A percentile compares a stretch with the other conserved stretches of the same genome.
These are phyloP conservation scores for Yponomeuta sedellus DNA, from an alignment of 2,888 invertebrate species.

Conservation along the genomic window DNA sequence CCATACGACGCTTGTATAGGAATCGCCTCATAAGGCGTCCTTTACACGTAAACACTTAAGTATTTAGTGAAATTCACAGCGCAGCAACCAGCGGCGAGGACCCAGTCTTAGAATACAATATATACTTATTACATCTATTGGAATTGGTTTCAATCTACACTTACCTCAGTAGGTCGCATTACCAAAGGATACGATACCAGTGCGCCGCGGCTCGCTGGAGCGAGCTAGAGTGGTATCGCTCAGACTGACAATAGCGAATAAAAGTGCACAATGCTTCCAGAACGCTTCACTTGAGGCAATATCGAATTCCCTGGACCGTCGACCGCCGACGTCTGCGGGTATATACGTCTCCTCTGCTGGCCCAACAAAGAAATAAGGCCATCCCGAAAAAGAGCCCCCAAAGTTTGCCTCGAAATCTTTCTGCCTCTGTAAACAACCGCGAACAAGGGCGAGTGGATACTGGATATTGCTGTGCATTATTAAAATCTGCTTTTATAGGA, in stretches of 20 bases:
- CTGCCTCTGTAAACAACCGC: conserved; percentile 17
- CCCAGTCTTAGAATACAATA: too few species aligned
- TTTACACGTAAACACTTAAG: too few species aligned
- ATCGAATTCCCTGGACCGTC: conserved; percentile 46
- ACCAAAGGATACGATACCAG: conserved; percentile 39
- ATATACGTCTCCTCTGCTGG: not conserved
- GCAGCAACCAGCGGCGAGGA: too few species aligned
- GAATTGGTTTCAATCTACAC: not conserved
- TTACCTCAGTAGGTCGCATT: not conserved
- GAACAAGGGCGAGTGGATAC: conserved; percentile 7
- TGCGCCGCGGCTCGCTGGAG: conserved; percentile 19
- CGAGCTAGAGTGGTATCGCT: conserved; percentile 36
- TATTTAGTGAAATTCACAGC: too few species aligned
- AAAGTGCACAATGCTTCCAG: conserved; percentile 49
- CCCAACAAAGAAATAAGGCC: conserved; percentile 27
- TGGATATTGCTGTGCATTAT: conserved; percentile 12
- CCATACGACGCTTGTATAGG: too few species aligned
- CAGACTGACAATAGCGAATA: conserved; percentile 50
- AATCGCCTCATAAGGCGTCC: too few species aligned
- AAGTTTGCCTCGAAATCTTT: conserved; percentile 21
- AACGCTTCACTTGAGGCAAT: conserved; percentile 54
- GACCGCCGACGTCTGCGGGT: conserved; percentile 21
- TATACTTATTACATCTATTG: conserved; percentile 13
- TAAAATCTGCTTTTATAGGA: conserved; percentile 1
- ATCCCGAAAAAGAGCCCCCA: conserved; percentile 19